Evolutionary conservation across 2,113 vertebrate species (phyloP), one percentile per base, ranked within the genome.

Genomic region (Myotis brandtii): DNA sequence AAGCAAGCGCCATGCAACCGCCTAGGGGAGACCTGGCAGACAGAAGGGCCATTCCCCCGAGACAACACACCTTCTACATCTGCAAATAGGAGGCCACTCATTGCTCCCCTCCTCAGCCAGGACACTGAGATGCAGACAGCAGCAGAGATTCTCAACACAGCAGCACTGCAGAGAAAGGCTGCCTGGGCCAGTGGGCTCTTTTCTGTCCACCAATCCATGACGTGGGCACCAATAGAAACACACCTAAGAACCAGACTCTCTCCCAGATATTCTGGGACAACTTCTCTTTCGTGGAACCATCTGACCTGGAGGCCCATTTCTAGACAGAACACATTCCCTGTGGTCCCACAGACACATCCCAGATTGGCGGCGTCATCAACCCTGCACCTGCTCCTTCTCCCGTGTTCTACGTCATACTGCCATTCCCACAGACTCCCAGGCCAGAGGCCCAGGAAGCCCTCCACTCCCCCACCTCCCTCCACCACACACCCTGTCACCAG

Each of bases 1-100:
- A 67, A 43, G 59, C 34, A 34, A 70, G 20, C 23, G 62, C 46
- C 13, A 1, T 0, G 16, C 8, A 43, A 50, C 59, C 34, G 46
- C 72, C 30, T n/a, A 1, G 0, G 10, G 25, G 66, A 67, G 56
- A 10, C 16, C 32, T 4, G 48, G 66, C 21, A 37, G 79, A 32
- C 34, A 66, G 50, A 27, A 62, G n/a, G 66, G 30, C n/a, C 37
- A 0, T 0, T 13, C 25, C 9, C 9, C 30, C 23, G 9, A 32
- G 37, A 23, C 23, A 52, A 11, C 0, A 5, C 20, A 77, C 62
- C 69, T 20, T 77, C 77, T 5, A 9, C 1, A 4, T 0, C 81
- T 25, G 13, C 56, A 2, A n/a, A 43, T 40, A 84, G 64, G 83
- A 54, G 52, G n/a, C 5, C 34, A 6, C 77, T 8, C 92, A 4